Evolutionary conservation across 1,140 invertebrate species (phyloP).

Genomic region (Brachionus manjavacas): DNA sequence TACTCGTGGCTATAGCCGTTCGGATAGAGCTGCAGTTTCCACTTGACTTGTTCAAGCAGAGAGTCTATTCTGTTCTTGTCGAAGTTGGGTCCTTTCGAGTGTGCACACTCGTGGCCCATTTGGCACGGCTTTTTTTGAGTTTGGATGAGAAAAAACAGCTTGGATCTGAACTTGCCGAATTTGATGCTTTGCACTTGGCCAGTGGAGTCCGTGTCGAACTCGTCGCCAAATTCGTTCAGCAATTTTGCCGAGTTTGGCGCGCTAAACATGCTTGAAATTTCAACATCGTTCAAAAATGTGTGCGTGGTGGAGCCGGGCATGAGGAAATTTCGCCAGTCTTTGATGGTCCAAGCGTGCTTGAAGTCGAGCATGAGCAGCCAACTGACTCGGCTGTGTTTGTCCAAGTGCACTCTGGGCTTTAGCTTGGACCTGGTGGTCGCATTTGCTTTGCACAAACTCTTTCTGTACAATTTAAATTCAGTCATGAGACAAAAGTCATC

Average conservation of each 20-base stretch:
- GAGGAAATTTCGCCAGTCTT: constrained; percentile 2
- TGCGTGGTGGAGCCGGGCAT: background rate
- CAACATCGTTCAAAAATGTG: constrained; percentile 25
- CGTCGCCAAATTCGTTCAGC: background rate
- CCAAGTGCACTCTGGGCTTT: background rate
- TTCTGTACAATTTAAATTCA: constrained; percentile 23
- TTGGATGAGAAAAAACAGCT: background rate
- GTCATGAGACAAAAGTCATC: constrained; percentile 10
- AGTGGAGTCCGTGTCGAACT: background rate
- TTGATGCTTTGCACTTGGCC: background rate
- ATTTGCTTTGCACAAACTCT: background rate
- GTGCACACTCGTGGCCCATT: background rate
- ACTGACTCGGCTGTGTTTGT: background rate
- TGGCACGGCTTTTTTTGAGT: background rate
- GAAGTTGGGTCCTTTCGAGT: background rate
- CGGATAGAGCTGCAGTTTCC: constrained; percentile 31
- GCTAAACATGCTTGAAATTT: background rate
- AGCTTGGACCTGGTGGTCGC: background rate
- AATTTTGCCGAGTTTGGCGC: background rate
- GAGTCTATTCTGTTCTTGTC: background rate
- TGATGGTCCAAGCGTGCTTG: constrained; percentile 9
- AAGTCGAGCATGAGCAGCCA: background rate
- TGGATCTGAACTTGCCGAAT: constrained; percentile 19
- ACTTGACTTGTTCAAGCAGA: background rate
- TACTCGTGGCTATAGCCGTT: constrained; percentile 36